phyloP scores from a whole-genome alignment of 1,140 invertebrate species.

The Lasioglossum baleicum region DNA sequence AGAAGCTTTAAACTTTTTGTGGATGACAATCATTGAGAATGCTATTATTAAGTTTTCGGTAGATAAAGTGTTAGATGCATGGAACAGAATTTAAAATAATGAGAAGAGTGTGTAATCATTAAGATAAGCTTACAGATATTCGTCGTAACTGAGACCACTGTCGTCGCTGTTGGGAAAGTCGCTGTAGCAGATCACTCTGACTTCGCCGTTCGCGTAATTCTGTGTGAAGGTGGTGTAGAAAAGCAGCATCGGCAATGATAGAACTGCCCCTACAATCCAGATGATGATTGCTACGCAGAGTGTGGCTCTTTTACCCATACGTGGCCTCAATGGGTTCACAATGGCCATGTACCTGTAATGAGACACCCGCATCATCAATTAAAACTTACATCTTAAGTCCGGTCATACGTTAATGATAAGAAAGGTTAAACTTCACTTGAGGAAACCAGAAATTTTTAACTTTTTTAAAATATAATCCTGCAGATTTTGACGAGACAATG shows the following conservation, averaged over 20 bases:
- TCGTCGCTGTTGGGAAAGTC: constrained; percentile 89
- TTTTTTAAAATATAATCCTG: too few relatives aligned
- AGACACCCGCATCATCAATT: background rate
- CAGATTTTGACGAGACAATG: too few relatives aligned
- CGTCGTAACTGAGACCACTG: constrained; percentile 85
- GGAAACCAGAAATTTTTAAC: too few relatives aligned
- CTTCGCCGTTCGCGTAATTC: constrained; percentile 82
- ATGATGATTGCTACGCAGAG: constrained; percentile 90
- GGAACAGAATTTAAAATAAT: too few relatives aligned
- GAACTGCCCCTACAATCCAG: constrained; percentile 87
- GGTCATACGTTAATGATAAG: too few relatives aligned
- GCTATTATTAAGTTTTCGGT: too few relatives aligned
- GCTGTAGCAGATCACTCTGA: constrained; percentile 87
- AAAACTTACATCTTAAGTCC: background rate
- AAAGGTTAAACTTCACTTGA: too few relatives aligned
- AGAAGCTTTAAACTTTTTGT: too few relatives aligned
- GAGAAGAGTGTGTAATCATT: background rate
- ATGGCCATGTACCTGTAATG: constrained; percentile 93
- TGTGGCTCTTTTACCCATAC: constrained; percentile 90
- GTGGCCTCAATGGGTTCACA: constrained; percentile 91
- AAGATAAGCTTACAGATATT: constrained; percentile 87
- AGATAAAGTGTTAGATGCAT: background rate
- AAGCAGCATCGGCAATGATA: constrained; percentile 91
- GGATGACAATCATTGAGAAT: too few relatives aligned
- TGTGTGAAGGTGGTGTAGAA: constrained; percentile 87